Evolutionary conservation across 1,140 invertebrate species (phyloP), one percentile per base, ranked within the genome.

Genomic region (Rhizoglyphus robini): DNA sequence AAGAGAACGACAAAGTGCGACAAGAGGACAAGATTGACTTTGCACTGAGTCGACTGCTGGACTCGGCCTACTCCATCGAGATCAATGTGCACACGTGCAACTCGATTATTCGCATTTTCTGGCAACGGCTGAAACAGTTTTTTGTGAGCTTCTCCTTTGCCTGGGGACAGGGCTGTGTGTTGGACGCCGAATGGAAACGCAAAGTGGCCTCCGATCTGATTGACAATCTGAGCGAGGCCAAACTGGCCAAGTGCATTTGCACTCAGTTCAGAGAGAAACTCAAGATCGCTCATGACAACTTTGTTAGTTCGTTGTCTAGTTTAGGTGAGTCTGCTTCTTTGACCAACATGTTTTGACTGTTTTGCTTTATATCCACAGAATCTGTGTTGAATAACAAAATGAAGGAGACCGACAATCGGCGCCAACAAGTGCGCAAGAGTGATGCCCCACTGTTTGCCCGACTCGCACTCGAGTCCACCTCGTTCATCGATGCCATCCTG

Each of bases 381-480:
- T 79, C 81, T 69, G 81, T 84, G 73, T 81, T 88, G 65, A 82
- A 81, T 3, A 84, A 82, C 15, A 80, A 86, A 69, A 73, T 92
- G 47, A 86, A 89, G 70, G 83, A 85, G 71, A 90, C 88, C 0
- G 88, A 90, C 74, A 88, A 90, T 68, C 82, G 86, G 66, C 82
- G 88, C 70, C 78, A 86, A 54, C 72, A 75, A 70, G 73, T 81
- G 20, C 76, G 89, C 36, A 91, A 90, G 76, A 80, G 82, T 68
- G 83, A 88, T 74, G 87, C 89, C 0, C 90, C 89, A 0, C 78
- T 82, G 65, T 80, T 92, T 62, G 88, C 90, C 0, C 83, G 87
- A 58, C 76, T 90, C n/a, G 86, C 87, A 3, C 75, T 93, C 3
- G 88, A 92, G 75, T 88, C 86, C 63, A 88, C 86, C 0, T 90